Conservation (phyloP, 2,888 invertebrate genomes). For the Neoitamus cyanurus region DNA sequence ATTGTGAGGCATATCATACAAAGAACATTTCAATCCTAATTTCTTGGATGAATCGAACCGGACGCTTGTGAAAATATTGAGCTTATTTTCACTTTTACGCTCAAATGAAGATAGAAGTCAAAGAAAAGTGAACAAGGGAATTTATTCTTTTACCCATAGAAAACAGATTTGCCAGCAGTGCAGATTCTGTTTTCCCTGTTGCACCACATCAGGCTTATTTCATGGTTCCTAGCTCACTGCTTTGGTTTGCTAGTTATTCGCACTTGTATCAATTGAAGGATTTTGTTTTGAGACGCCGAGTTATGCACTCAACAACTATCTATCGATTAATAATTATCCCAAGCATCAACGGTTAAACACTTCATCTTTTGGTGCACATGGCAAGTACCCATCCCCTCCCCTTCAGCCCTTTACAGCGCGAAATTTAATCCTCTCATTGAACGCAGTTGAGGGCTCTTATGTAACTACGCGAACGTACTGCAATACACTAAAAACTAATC, state of each 20-base stretch:
- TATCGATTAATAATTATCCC: not conserved
- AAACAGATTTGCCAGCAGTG: not conserved
- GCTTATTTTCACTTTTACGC: not conserved
- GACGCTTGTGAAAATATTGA: not conserved
- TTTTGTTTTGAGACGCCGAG: not conserved
- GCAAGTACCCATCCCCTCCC: not conserved
- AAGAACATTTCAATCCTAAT: not conserved
- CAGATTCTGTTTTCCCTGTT: not conserved
- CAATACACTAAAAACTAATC: not conserved
- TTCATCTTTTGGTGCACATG: not conserved
- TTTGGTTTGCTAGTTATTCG: not conserved
- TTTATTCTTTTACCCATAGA: not conserved
- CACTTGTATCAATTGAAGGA: not conserved
- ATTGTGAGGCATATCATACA: not conserved
- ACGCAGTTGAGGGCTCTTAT: not conserved
- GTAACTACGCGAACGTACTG: not conserved
- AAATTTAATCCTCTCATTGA: not conserved
- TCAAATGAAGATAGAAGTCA: not conserved
- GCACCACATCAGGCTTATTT: not conserved
- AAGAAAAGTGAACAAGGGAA: not conserved
- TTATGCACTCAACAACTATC: not conserved
- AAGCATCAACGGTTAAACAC: not conserved
- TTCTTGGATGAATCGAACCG: not conserved
- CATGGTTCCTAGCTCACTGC: not conserved
- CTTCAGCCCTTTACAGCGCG: not conserved